phyloP scores from a whole-genome alignment of 64 coral and sea anemone species.

The Catalaphyllia jardinei region DNA sequence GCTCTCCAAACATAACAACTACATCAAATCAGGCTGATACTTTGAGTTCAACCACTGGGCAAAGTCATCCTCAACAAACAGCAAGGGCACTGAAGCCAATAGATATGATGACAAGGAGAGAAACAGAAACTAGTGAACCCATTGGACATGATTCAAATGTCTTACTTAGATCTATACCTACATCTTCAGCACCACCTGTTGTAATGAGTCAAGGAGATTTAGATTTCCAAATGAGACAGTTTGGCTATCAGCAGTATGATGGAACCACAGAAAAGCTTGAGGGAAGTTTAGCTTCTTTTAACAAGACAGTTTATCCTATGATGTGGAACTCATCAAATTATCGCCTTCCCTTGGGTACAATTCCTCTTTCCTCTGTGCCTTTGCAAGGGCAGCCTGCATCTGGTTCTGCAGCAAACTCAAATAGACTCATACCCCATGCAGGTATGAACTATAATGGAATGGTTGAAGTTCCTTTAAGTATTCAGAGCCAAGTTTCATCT shows the following conservation, averaged over 20 bases:
- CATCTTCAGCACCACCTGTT: neutral
- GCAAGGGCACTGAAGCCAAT: neutral
- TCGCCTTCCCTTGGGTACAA: neutral
- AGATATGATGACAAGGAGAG: neutral
- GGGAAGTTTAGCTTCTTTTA: slow-evolving; percentile 3
- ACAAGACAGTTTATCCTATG: slow-evolving; percentile 27
- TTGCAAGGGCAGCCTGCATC: neutral
- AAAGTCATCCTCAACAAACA: slow-evolving; percentile 11
- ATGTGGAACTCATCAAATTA: slow-evolving; percentile 53
- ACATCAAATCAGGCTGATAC: neutral
- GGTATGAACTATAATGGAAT: neutral
- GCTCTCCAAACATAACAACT: neutral
- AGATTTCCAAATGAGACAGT: neutral
- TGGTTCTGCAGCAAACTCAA: neutral
- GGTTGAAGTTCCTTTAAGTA: neutral
- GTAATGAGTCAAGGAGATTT: neutral
- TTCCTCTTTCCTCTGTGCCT: neutral
- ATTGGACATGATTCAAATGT: neutral
- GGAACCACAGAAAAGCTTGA: neutral
- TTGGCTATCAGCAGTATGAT: neutral
- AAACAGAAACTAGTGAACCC: neutral
- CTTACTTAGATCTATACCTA: neutral
- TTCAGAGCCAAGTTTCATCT: neutral
- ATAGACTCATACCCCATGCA: neutral
- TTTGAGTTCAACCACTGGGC: neutral